Percentiles rank a stretch among this genome's conserved stretches.
These are phyloP conservation scores for Toxotes lorentzi DNA, from an alignment of 2,797 vertebrate species.

Conservation along the genomic window DNA sequence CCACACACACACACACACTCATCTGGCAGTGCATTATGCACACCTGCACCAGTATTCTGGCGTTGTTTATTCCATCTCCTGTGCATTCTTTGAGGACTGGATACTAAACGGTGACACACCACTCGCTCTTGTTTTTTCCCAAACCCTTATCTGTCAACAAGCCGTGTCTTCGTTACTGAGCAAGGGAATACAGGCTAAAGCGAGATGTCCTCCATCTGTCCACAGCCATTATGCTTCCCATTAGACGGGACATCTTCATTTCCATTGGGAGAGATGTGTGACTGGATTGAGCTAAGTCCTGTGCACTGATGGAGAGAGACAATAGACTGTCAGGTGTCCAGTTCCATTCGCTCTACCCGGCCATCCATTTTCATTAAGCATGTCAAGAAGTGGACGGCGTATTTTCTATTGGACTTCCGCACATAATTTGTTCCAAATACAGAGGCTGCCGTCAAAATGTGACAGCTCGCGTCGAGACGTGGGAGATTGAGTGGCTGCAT, in stretches of 20 bases:
- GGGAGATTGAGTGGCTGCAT: constrained; percentile 41
- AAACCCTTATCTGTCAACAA: constrained; percentile 64
- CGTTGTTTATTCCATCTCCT: constrained; percentile 19
- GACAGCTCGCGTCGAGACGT: constrained; percentile 31
- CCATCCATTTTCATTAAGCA: constrained; percentile 83
- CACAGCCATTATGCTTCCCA: constrained; percentile 76
- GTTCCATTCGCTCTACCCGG: constrained; percentile 55
- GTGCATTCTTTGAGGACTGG: constrained; percentile 30
- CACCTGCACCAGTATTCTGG: constrained; percentile 32
- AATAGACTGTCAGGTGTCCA: constrained; percentile 79
- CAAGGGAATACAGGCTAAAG: constrained; percentile 56
- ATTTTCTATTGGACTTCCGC: constrained; percentile 69
- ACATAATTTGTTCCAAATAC: constrained; percentile 69
- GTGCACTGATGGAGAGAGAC: constrained; percentile 74
- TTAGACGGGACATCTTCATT: constrained; percentile 79
- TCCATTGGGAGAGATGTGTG: constrained; percentile 65
- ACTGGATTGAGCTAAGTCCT: constrained; percentile 60
- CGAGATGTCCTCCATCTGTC: constrained; percentile 76
- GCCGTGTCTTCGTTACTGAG: constrained; percentile 63
- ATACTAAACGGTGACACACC: constrained; percentile 43
- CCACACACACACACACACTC: constrained; percentile 23
- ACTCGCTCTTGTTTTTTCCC: constrained; percentile 24
- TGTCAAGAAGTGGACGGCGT: constrained; percentile 65
- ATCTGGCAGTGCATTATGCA: constrained; percentile 35
- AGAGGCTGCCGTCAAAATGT: constrained; percentile 52